phyloP scores from a whole-genome alignment of 2,888 invertebrate genomes.

The Boloria selene region DNA sequence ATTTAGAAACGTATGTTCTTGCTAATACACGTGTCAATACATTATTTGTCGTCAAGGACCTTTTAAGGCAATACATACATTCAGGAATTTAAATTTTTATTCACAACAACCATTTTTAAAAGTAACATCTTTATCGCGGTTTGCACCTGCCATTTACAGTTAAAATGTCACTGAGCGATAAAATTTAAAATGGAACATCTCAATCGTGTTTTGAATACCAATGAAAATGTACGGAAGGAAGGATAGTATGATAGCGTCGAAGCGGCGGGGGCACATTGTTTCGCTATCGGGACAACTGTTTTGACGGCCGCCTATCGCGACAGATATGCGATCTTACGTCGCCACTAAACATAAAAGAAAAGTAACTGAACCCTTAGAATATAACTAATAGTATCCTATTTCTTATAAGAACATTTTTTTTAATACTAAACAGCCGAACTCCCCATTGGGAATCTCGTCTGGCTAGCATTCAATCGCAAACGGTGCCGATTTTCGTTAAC shows the following conservation, averaged over 20 bases:
- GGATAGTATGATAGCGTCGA: conserved; percentile 28
- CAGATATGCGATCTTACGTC: conserved; percentile 44
- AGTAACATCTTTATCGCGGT: conserved; percentile 23
- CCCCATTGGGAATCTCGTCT: background rate
- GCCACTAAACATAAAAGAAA: conserved; percentile 37
- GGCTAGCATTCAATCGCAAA: too few relatives aligned
- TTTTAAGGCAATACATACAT: background rate
- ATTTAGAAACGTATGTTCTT: too few relatives aligned
- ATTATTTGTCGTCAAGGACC: background rate
- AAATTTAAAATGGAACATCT: conserved; percentile 52
- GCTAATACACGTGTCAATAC: too few relatives aligned
- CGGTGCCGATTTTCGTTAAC: too few relatives aligned
- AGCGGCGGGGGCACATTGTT: conserved; percentile 52
- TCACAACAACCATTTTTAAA: background rate
- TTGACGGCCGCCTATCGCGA: conserved; percentile 53
- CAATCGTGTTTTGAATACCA: conserved; percentile 64
- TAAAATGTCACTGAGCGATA: conserved; percentile 31
- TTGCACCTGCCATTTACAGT: conserved; percentile 31
- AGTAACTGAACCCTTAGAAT: background rate
- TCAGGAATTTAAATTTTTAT: background rate
- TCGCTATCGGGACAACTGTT: conserved; percentile 56
- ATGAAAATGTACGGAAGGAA: conserved; percentile 46
- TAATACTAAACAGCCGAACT: background rate
- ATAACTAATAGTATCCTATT: background rate
- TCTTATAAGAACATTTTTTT: background rate